Base-by-base conservation (phyloP, 2,888 invertebrate species). In the Hofmannophila pseudospretella region DNA sequence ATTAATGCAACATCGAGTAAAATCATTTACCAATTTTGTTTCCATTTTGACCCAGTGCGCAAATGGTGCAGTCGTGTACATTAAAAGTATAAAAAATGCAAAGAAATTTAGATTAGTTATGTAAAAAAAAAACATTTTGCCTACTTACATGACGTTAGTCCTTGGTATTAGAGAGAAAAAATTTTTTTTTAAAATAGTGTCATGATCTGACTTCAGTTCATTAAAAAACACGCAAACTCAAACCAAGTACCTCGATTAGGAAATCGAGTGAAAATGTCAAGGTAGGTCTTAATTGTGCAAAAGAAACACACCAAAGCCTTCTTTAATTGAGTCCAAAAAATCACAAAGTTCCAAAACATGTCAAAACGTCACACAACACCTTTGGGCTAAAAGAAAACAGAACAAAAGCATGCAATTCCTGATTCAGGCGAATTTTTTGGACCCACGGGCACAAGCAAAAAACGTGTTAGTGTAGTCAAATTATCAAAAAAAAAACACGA, bases 221-320 rank as follows among this genome's bases (percentile, higher is more conserved):
- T n/a, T n/a, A n/a, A 54, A 61, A 71, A 60, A 56, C 60, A 63
- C 58, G 61, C 53, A n/a, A n/a, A n/a, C n/a, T n/a, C 41, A 57
- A 68, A 68, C 62, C 65, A 70, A 67, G 71, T 80, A 80, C 79
- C 82, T 16, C 7, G 7, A 12, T n/a, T n/a, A n/a, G n/a, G n/a
- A n/a, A 70, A 58, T 22, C 57, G 71, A 81, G 78, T 68, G 79
- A 67, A 67, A 85, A 85, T 84, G 84, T 85, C 81, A 81, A 84
- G 85, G 85, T 84, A 85, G 85, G 81, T 76, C 50, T 59, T 52
- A 58, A 54, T 28, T 61, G 71, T 75, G 80, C 80, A 76, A 84
- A 81, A 66, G 50, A 76, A 80, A 74, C 67, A 76, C 69, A 77
- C 63, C 51, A 52, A 80, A 84, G 82, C 82, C 71, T 34, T 53